A percentile compares a stretch with the other conserved stretches of the same genome.
Conservation (phyloP, 2,888 invertebrate species). For the Nymphalis polychloros region DNA sequence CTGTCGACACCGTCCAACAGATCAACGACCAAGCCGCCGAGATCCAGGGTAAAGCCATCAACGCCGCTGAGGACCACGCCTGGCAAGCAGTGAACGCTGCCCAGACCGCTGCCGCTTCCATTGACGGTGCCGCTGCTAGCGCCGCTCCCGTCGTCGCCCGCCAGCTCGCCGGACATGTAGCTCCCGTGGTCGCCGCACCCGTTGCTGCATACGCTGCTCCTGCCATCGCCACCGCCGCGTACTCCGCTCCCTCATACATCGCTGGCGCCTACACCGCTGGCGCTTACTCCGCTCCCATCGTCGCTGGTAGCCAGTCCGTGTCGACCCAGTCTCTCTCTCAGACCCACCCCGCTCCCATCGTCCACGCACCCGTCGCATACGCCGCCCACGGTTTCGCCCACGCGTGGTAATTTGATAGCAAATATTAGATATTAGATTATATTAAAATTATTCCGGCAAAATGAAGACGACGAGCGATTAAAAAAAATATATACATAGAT, state of each 20-base stretch:
- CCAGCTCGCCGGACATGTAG: conserved; percentile 40
- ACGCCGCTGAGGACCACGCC: conserved; percentile 75
- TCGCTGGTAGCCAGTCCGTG: conserved; percentile 57
- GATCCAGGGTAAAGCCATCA: conserved; percentile 71
- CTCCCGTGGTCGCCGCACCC: conserved; percentile 32
- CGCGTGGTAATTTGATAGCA: conserved; percentile 26
- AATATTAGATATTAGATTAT: conserved; percentile 12
- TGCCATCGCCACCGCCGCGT: conserved; percentile 15
- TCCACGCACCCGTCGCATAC: conserved; percentile 40
- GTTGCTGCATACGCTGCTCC: conserved; percentile 21
- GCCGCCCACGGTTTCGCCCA: conserved; percentile 22
- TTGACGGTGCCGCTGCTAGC: conserved; percentile 62
- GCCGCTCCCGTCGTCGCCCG: conserved; percentile 42
- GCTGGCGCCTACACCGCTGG: conserved; percentile 21
- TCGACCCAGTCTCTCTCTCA: conserved; percentile 67
- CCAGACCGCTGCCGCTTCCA: conserved; percentile 70
- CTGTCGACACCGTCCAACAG: conserved; percentile 45
- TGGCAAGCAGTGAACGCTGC: conserved; percentile 74
- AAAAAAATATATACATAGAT: conserved; percentile 1
- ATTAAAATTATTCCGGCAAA: conserved; percentile 16
- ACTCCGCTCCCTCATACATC: conserved; percentile 4
- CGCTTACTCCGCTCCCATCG: neutral
- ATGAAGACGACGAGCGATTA: conserved; percentile 17
- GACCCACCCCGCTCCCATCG: conserved; percentile 65
- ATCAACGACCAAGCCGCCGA: conserved; percentile 65